Conservation (phyloP, 2,797 vertebrate genomes). For the Coregonus suidteri region DNA sequence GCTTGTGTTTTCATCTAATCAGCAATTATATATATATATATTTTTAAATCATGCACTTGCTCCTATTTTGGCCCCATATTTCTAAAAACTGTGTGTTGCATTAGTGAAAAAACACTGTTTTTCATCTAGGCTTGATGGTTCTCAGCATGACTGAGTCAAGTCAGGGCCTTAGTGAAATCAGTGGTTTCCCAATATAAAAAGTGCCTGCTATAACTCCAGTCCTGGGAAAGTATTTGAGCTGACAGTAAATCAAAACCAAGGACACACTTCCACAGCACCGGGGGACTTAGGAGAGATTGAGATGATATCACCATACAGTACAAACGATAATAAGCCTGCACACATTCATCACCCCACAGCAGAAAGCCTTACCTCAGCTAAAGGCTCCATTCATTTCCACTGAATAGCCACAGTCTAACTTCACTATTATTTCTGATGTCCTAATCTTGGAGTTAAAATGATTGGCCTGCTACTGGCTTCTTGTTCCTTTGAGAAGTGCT, state of each 20-base stretch:
- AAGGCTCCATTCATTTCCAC: constrained; percentile 62
- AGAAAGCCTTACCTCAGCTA: constrained; percentile 67
- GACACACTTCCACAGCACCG: constrained; percentile 38
- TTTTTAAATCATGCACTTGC: not conserved
- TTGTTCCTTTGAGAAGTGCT: constrained; percentile 35
- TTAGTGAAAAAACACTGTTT: too few species aligned
- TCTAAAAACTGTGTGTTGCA: too few species aligned
- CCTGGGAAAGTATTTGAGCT: constrained; percentile 44
- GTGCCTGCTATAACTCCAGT: constrained; percentile 9
- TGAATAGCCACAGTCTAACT: constrained; percentile 53
- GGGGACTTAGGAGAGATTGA: constrained; percentile 53
- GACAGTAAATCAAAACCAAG: constrained; percentile 59
- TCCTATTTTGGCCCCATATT: not conserved
- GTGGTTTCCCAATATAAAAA: not conserved
- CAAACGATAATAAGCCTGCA: constrained; percentile 61
- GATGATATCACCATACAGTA: constrained; percentile 61
- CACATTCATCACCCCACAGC: constrained; percentile 62
- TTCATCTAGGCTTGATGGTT: not conserved
- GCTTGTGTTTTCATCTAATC: too few species aligned
- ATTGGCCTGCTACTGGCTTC: not conserved
- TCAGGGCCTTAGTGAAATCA: not conserved
- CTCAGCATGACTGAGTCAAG: not conserved
- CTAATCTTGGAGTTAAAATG: not conserved
- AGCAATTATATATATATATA: not conserved
- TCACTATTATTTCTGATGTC: constrained; percentile 40